Conservation (phyloP, 1,140 invertebrate genomes). For the Brachionus rubens region DNA sequence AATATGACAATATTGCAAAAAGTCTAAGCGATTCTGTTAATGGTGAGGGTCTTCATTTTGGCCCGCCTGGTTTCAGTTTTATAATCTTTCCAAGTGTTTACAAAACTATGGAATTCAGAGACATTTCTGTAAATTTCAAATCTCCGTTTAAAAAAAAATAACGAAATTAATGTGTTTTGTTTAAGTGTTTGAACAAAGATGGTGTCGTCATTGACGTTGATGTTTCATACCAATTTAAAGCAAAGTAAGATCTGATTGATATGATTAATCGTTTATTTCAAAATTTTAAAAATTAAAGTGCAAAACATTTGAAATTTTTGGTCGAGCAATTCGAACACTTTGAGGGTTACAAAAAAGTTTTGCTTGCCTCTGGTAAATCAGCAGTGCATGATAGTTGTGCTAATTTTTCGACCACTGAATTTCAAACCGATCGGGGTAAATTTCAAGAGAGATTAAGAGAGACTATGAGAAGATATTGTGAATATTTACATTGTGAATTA, state of each 20-base stretch:
- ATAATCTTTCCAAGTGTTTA: conserved; percentile 56
- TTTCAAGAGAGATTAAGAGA: conserved; percentile 50
- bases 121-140: conserved; percentile 51
- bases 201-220: conserved; percentile 53
- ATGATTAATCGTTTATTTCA: neutral
- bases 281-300: neutral
- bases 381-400: conserved; percentile 56
- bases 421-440: conserved; percentile 45
- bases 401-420: conserved; percentile 46
- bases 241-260: conserved; percentile 22
- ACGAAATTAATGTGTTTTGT: neutral
- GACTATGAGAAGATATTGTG: conserved; percentile 50
- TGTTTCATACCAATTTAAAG: conserved; percentile 55
- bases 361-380: conserved; percentile 51
- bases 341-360: conserved; percentile 52
- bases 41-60: conserved; percentile 53
- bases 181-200: conserved; percentile 55
- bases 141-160: conserved; percentile 5
- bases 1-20: conserved; percentile 55
- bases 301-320: conserved; percentile 50
- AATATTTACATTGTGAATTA: conserved; percentile 51
- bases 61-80: conserved; percentile 55
- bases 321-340: conserved; percentile 53
- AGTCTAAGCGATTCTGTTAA: conserved; percentile 49
- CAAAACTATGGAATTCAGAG: conserved; percentile 52